Evolutionary conservation across 2,113 vertebrate species (phyloP).

Genomic region (Macroglossus sobrinus): DNA sequence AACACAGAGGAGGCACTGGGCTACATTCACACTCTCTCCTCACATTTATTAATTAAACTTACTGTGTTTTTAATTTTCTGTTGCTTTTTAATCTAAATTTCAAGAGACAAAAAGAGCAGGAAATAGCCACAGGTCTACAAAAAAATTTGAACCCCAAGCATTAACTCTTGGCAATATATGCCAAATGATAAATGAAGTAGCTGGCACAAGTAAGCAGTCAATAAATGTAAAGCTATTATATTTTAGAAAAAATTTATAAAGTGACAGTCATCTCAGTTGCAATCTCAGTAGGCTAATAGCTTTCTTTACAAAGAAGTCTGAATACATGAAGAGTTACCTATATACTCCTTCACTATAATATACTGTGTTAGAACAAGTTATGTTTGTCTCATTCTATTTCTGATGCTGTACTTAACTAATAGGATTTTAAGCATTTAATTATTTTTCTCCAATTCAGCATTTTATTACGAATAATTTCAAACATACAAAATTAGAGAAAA

Average conservation of each 20-base stretch:
- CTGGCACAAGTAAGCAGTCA: background rate
- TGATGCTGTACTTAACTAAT: background rate
- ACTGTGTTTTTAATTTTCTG: background rate
- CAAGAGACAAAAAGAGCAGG: background rate
- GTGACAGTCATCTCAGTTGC: background rate
- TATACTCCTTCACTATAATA: background rate
- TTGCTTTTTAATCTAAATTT: background rate
- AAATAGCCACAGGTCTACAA: background rate
- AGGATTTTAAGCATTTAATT: background rate
- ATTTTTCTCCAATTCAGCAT: background rate
- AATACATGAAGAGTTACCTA: background rate
- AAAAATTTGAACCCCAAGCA: background rate
- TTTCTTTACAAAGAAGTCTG: background rate
- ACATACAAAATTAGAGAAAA: background rate
- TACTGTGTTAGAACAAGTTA: background rate
- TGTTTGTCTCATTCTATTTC: background rate
- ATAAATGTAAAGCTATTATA: background rate
- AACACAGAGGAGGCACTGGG: background rate
- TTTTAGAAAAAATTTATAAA: background rate
- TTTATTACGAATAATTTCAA: constrained; percentile 15
- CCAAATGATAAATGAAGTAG: background rate
- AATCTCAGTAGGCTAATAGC: background rate
- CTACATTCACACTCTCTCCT: background rate
- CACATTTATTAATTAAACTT: background rate
- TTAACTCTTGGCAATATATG: background rate